Evolutionary conservation across 2,888 invertebrate species (phyloP).

Genomic region (Spialia ferax): DNA sequence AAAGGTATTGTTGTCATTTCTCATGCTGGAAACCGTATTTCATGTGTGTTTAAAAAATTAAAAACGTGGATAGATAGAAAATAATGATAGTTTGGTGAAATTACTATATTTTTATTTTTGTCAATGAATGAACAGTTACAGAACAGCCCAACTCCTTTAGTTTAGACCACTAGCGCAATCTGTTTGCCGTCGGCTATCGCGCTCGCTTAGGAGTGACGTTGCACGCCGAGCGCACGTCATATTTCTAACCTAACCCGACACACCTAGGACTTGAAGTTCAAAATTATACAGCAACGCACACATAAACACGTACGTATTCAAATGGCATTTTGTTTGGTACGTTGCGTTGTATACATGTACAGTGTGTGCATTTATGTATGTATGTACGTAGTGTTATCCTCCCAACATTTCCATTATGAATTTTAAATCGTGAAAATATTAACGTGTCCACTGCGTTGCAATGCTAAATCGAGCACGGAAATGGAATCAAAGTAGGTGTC

Average conservation of each 20-base stretch:
- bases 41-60: too few species aligned
- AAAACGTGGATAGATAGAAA: too few species aligned
- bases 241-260: conserved; percentile 55
- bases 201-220: conserved; percentile 73
- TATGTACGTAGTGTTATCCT: conserved; percentile 28
- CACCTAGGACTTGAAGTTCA: conserved; percentile 45
- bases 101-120: background rate
- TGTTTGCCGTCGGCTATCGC: conserved; percentile 59
- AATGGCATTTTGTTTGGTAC: conserved; percentile 43
- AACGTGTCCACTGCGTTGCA: conserved; percentile 1
- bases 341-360: conserved; percentile 36
- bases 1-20: too few species aligned
- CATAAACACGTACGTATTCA: conserved; percentile 37
- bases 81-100: too few species aligned
- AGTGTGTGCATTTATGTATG: conserved; percentile 27
- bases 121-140: background rate
- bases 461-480: conserved; percentile 25
- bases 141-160: conserved; percentile 43
- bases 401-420: conserved; percentile 42
- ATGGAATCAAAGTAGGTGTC: conserved; percentile 9
- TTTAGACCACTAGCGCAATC: conserved; percentile 54
- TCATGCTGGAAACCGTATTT: too few species aligned
- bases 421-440: conserved; percentile 40
- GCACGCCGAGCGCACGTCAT: conserved; percentile 52
- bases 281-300: conserved; percentile 42